Conservation (phyloP, 2,888 invertebrate genomes). For the Scaptomyza tumidula region DNA sequence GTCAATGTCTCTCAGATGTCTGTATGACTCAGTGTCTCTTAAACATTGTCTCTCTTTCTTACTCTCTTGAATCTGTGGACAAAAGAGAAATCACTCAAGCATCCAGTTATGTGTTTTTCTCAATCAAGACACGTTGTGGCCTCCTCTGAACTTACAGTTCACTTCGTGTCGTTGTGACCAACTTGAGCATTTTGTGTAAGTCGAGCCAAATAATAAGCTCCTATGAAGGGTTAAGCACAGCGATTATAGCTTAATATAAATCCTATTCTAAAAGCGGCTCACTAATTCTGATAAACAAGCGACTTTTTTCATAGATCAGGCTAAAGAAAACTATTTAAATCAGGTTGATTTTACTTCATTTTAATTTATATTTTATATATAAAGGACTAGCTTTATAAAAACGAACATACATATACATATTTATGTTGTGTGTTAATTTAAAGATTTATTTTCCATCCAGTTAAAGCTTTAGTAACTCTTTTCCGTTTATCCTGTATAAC, state of each 20-base stretch:
- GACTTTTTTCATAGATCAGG: background rate
- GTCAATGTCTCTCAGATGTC: slow-evolving; percentile 51
- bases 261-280: slow-evolving; percentile 8
- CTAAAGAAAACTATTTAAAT: background rate
- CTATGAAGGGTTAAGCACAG: slow-evolving; percentile 22
- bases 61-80: slow-evolving; percentile 5
- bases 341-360: background rate
- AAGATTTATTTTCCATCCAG: no score
- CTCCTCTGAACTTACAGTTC: slow-evolving; percentile 55
- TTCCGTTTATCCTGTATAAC: slow-evolving; percentile 1
- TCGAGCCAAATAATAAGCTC: slow-evolving; percentile 29
- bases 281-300: background rate
- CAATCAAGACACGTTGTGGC: slow-evolving; percentile 63
- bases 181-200: slow-evolving; percentile 33
- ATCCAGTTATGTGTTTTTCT: slow-evolving; percentile 38
- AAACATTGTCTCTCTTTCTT: slow-evolving; percentile 21
- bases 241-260: slow-evolving; percentile 11
- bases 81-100: slow-evolving; percentile 63
- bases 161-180: slow-evolving; percentile 47
- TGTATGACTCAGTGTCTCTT: slow-evolving; percentile 39
- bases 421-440: no score
- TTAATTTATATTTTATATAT: no score
- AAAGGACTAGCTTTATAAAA: no score
- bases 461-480: background rate
- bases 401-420: no score